Percentiles rank a stretch among this genome's conserved stretches.
Conservation (phyloP, 2,888 invertebrate species). For the Allygus modestus region DNA sequence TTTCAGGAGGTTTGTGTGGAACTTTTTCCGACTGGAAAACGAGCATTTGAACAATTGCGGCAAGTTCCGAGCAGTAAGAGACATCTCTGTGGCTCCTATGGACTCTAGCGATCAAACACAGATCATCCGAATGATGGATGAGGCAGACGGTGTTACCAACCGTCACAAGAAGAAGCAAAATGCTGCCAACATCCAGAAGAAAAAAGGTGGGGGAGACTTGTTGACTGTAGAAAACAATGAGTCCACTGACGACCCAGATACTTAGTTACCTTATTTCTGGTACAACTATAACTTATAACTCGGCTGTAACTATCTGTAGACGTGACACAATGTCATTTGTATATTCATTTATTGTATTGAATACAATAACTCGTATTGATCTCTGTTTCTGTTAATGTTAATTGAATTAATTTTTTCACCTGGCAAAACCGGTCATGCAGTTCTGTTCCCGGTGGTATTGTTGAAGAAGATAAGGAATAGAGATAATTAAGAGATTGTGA, state of each 20-base stretch:
- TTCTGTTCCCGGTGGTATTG: too few relatives aligned
- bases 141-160: conserved; percentile 91
- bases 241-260: conserved; percentile 71
- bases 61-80: conserved; percentile 97
- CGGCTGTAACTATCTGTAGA: background rate
- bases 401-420: background rate
- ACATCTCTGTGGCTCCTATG: conserved; percentile 96
- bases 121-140: conserved; percentile 97
- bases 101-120: conserved; percentile 95
- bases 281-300: background rate
- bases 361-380: background rate
- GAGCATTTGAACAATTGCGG: conserved; percentile 99
- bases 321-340: background rate
- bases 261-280: background rate
- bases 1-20: conserved; percentile 96
- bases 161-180: conserved; percentile 78
- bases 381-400: background rate
- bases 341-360: background rate
- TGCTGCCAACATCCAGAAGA: background rate
- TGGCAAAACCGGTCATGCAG: background rate
- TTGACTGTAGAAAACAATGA: conserved; percentile 60
- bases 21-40: conserved; percentile 99
- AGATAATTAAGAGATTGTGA: too few relatives aligned
- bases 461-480: too few relatives aligned
- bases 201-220: conserved; percentile 53